Conservation (phyloP, 2,888 invertebrate genomes). For the Rhamphomyia laevipes region DNA sequence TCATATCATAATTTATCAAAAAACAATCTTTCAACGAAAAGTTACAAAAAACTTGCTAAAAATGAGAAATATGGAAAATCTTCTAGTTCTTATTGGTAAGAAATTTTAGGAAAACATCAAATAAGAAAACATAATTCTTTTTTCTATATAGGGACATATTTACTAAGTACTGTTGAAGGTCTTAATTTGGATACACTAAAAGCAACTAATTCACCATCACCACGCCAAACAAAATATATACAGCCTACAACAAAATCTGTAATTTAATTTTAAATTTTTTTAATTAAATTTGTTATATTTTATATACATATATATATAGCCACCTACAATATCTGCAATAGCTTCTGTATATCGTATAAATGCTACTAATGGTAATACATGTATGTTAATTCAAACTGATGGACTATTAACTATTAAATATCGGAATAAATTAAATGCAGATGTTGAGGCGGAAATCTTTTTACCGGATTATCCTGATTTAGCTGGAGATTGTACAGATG, state of each 20-base stretch:
- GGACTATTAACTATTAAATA: constrained; percentile 61
- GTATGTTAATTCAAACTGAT: constrained; percentile 66
- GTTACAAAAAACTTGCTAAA: neutral
- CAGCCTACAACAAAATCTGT: neutral
- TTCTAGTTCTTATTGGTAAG: neutral
- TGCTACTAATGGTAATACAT: constrained; percentile 59
- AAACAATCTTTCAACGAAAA: no score
- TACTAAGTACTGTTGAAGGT: constrained; percentile 20
- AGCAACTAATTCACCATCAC: neutral
- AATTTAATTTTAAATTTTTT: neutral
- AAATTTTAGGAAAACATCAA: neutral
- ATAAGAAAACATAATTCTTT: neutral
- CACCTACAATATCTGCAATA: constrained; percentile 24
- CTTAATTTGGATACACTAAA: neutral
- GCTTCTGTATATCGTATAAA: constrained; percentile 55
- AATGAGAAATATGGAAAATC: neutral
- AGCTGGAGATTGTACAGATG: constrained; percentile 61
- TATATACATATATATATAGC: neutral
- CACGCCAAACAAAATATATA: neutral
- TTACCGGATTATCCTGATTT: constrained; percentile 62
- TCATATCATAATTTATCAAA: no score
- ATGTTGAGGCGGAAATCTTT: constrained; percentile 56
- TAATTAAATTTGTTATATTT: neutral
- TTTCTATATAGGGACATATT: neutral
- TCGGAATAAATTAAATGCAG: constrained; percentile 53